Base-by-base conservation (phyloP, 2,888 invertebrate species). In the Bellardia bayeri region DNA sequence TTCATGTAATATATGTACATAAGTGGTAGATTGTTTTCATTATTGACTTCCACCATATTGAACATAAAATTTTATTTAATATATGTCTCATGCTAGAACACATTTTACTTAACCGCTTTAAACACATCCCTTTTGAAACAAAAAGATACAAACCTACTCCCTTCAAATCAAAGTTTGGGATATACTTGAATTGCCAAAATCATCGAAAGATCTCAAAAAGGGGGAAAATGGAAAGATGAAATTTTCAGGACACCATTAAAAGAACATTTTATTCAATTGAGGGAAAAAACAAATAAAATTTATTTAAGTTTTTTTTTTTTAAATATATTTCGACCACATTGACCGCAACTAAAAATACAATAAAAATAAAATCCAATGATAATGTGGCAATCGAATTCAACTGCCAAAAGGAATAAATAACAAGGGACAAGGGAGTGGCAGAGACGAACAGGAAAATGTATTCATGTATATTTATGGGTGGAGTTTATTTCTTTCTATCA, bases 251-350 rank as follows among this genome's bases (percentile, higher is more conserved):
- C 82, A 89, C 88, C 90, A 91, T 91, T 92, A 91, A 90, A 90
- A 89, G 78, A 90, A 89, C 91, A 91, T 92, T 92, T 92, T 90
- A 92, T 92, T 92, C 92, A 92, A 92, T 92, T 92, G 91, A 89
- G 90, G 87, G 86, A 91, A 90, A 91, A 92, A 91, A 91, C 91
- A 92, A 92, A 92, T 91, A 92, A 92, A 92, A 91, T 90, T 89
- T 91, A 91, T 91, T 90, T 90, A 78, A 72, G 40, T 61, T 63
- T 51, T 80, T 23, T 23, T 23, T 23, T 75, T 66, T 33, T 78
- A 75, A n/a, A 33, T 72, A 14, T n/a, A 76, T 82, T 82, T 83
- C 89, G 90, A 88, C 89, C 89, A 90, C 90, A 91, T 92, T 91
- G 89, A 89, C 89, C 89, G 89, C 90, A 76, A 82, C 81, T 68